Conservation (phyloP, 2,888 invertebrate species). For the Patella depressa region DNA sequence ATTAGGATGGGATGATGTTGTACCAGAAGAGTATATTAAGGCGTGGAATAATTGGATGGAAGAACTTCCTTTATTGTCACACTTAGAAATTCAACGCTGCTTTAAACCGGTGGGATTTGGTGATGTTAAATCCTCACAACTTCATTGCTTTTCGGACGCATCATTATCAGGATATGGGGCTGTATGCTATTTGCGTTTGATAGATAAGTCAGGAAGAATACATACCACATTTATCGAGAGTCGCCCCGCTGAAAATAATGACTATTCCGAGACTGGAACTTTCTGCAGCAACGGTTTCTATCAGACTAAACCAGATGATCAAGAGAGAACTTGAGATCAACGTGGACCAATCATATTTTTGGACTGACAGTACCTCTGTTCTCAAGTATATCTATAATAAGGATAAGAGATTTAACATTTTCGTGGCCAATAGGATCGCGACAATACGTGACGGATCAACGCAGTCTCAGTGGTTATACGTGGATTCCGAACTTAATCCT, state of each 20-base stretch:
- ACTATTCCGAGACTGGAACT: no score
- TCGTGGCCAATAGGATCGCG: no score
- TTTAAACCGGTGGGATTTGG: constrained; percentile 11
- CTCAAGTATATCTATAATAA: no score
- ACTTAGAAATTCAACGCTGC: constrained; percentile 13
- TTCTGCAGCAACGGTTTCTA: no score
- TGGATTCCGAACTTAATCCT: no score
- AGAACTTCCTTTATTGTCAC: background rate
- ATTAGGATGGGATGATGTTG: constrained; percentile 23
- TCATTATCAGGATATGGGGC: constrained; percentile 17
- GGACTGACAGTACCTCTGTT: no score
- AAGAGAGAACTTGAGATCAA: no score
- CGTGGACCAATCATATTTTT: no score
- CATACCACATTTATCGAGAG: constrained; percentile 19
- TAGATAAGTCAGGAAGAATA: constrained; percentile 9
- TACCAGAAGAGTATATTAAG: constrained; percentile 14
- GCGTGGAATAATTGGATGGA: background rate
- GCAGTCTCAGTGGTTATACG: no score
- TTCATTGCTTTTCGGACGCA: constrained; percentile 23
- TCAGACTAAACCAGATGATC: no score
- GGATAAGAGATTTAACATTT: no score
- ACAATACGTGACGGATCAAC: no score
- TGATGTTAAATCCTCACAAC: background rate
- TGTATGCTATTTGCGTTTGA: constrained; percentile 18
- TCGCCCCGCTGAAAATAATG: constrained; percentile 13